These are phyloP conservation scores for Pseudobourletiella spinata DNA, from an alignment of 1,140 invertebrate species.

Conservation along the genomic window DNA sequence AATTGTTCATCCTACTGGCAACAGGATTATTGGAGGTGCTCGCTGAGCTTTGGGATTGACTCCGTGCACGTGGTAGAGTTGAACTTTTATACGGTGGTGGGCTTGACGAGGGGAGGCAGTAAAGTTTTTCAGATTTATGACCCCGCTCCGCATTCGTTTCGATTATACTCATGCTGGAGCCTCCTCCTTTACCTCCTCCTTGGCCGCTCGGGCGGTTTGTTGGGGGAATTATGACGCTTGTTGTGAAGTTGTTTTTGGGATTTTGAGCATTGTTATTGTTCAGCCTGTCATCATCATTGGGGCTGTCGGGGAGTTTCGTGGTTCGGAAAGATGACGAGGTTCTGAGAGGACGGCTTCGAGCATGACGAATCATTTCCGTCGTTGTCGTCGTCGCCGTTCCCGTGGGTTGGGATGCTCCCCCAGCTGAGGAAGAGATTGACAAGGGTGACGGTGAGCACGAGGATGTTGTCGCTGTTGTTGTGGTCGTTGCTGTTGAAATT, in stretches of 20 bases:
- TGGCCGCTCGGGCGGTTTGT: no score
- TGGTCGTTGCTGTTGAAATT: neutral
- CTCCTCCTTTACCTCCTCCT: no score
- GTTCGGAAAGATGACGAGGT: conserved; percentile 1
- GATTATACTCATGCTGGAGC: no score
- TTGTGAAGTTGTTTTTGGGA: neutral
- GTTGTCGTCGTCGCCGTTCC: neutral
- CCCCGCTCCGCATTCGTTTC: no score
- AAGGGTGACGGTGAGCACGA: conserved; percentile 1
- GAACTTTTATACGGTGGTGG: neutral
- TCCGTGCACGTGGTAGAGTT: neutral
- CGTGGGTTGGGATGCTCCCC: neutral
- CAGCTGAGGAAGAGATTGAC: neutral
- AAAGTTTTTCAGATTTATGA: neutral
- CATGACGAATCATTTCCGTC: conserved; percentile 9
- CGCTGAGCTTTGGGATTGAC: no score
- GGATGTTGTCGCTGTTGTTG: neutral
- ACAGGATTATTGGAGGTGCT: no score
- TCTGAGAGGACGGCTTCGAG: conserved; percentile 5
- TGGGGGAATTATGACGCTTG: neutral
- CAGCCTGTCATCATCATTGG: no score
- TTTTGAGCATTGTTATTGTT: neutral
- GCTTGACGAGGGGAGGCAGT: neutral
- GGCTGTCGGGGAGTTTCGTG: no score
- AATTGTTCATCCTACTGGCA: no score